Base-by-base conservation (phyloP, 2,797 vertebrate genomes). In the Poeciliopsis presidionis region DNA sequence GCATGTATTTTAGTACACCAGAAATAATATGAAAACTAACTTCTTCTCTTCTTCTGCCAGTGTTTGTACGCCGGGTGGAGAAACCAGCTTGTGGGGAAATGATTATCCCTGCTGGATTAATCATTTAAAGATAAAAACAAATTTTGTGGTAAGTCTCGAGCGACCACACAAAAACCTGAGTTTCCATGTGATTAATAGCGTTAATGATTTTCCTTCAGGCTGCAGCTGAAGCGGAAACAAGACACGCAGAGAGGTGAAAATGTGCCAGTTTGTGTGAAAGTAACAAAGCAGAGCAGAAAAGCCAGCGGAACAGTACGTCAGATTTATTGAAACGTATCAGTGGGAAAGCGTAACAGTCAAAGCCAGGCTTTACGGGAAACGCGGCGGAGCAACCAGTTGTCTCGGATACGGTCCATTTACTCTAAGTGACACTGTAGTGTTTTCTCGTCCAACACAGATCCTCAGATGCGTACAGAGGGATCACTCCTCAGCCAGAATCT, bases 131-230 rank as follows among this genome's bases (percentile, higher is more conserved):
- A 81, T 88, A 65, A 86, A 88, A 67, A 72, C 82, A 83, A 30
- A 74, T 74, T 57, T 76, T 69, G 76, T 73, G 87, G 87, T 88
- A 86, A 79, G 77, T 83, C 61, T 73, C 0, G 51, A 77, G 79
- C 81, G 57, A 80, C 85, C 80, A 83, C 87, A 71, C 73, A 57
- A 51, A 51, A 51, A 77, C 78, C 63, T 13, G 76, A 53, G 79
- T 79, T 80, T 88, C 47, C 75, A 53, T 28, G 76, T 81, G 88
- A 92, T 82, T 92, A 88, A 92, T 84, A 71, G 76, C 61, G 89
- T 84, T 91, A 91, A 93, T 90, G 85, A 88, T 87, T 88, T 69
- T 76, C 86, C 81, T 78, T 84, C 74, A 75, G 79, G 84, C 86
- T 82, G 53, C 82, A 78, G 78, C 76, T 85, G 18, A 82, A 86